Conservation (phyloP, 2,888 invertebrate species). For the Melinopterus prodromus region DNA sequence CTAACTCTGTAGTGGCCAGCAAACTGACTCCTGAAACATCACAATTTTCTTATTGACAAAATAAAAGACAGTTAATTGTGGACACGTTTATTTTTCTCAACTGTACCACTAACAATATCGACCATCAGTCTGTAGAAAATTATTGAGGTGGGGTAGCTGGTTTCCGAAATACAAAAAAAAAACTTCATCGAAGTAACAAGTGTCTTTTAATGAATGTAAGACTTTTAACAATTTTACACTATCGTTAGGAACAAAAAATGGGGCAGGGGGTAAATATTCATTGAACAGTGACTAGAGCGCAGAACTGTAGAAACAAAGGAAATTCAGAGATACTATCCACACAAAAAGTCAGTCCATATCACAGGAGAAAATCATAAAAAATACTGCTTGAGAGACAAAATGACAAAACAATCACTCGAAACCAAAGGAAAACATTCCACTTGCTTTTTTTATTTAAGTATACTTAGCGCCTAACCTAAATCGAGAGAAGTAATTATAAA, state of each 20-base stretch:
- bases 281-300: slow-evolving; percentile 42
- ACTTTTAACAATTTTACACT: slow-evolving; percentile 36
- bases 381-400: slow-evolving; percentile 44
- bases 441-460: slow-evolving; percentile 20
- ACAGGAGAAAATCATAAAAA: slow-evolving; percentile 38
- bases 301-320: slow-evolving; percentile 40
- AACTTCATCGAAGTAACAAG: slow-evolving; percentile 37
- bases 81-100: background rate
- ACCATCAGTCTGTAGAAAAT: slow-evolving; percentile 15
- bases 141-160: slow-evolving; percentile 21
- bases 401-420: slow-evolving; percentile 20
- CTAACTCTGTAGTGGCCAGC: no score
- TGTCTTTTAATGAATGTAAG: slow-evolving; percentile 36
- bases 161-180: slow-evolving; percentile 29
- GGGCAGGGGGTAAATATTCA: slow-evolving; percentile 18
- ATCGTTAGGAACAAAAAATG: slow-evolving; percentile 30
- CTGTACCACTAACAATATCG: slow-evolving; percentile 9
- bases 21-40: no score
- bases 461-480: slow-evolving; percentile 30
- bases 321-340: background rate
- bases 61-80: slow-evolving; percentile 4
- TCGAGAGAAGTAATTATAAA: slow-evolving; percentile 35
- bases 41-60: no score
- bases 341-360: slow-evolving; percentile 45
- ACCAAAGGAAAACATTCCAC: slow-evolving; percentile 36